Percentiles rank a stretch among this genome's conserved stretches.
phyloP scores from a whole-genome alignment of 2,888 invertebrate species.

The Aricia artaxerxes region DNA sequence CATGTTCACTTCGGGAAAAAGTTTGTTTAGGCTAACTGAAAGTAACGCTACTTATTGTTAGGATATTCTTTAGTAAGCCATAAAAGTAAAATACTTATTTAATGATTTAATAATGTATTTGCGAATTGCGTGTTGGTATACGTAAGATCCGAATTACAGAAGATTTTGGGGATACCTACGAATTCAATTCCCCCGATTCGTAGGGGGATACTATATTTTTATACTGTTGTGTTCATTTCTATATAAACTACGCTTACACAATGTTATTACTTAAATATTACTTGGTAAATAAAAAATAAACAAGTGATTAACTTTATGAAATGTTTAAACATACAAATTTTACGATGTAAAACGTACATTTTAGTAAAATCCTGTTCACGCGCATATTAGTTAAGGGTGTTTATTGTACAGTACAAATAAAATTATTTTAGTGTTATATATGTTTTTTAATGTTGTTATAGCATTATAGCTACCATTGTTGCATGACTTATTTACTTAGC shows the following conservation, averaged over 20 bases:
- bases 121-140: not conserved
- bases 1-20: conserved; percentile 55
- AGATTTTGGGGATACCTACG: not conserved
- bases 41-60: conserved; percentile 45
- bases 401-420: conserved; percentile 20
- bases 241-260: not conserved
- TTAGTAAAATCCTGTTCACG: not conserved
- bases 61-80: not conserved
- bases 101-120: not conserved
- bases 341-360: not conserved
- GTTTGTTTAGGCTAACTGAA: conserved; percentile 52
- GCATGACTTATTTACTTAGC: not conserved
- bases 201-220: not conserved
- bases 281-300: not conserved
- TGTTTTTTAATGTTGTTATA: not conserved
- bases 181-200: no score
- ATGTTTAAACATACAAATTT: not conserved
- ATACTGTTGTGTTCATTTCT: not conserved
- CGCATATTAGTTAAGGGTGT: conserved; percentile 5
- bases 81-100: not conserved
- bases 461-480: not conserved
- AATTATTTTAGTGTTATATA: not conserved
- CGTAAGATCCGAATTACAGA: conserved; percentile 1
- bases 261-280: not conserved
- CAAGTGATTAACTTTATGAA: not conserved